Percentiles rank a stretch among this genome's conserved stretches.
Evolutionary conservation across 2,888 invertebrate species (phyloP).

Genomic region (Rotaria macrura): DNA sequence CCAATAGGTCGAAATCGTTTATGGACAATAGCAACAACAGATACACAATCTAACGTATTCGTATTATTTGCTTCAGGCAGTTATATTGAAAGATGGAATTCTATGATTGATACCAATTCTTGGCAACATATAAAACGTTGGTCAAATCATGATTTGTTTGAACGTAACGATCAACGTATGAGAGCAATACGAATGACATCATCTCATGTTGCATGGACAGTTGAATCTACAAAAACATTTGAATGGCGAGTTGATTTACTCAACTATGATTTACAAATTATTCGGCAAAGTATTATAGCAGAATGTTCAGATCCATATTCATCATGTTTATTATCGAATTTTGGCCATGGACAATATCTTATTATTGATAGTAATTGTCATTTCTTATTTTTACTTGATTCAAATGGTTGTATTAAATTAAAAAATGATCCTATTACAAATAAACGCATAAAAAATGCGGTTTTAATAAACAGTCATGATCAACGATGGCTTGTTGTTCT

Average conservation of each 20-base stretch:
- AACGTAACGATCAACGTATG: neutral
- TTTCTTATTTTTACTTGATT: constrained; percentile 17
- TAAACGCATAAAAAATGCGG: neutral
- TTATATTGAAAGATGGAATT: constrained; percentile 18
- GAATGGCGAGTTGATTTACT: neutral
- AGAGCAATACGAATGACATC: neutral
- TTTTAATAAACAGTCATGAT: neutral
- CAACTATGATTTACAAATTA: neutral
- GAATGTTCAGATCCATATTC: neutral
- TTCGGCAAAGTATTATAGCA: neutral
- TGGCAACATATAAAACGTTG: neutral
- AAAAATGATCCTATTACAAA: neutral
- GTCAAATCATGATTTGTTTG: constrained; percentile 21
- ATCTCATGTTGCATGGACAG: neutral
- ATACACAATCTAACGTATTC: neutral
- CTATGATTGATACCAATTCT: neutral
- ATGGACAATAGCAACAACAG: constrained; percentile 8
- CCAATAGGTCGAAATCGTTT: neutral
- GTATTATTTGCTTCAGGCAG: constrained; percentile 5
- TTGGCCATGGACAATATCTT: neutral
- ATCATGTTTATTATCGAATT: constrained; percentile 1
- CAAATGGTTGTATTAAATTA: neutral
- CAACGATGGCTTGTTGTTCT: neutral
- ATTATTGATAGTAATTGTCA: constrained; percentile 11
- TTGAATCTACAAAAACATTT: constrained; percentile 1